Base-by-base conservation (phyloP, 2,888 invertebrate species). In the Pinctada fucata region DNA sequence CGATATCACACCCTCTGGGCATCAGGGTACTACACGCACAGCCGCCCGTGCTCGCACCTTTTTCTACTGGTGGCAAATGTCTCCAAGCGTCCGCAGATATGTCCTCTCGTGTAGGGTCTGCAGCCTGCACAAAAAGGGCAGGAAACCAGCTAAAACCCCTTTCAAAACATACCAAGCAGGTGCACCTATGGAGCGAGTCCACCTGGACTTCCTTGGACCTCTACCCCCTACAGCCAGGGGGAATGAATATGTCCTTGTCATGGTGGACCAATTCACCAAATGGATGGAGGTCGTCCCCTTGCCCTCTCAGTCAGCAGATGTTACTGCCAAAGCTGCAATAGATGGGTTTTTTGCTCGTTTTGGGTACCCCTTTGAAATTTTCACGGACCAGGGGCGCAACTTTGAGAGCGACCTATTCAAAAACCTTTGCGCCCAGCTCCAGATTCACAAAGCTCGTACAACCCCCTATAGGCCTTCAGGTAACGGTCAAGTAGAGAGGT, bases 401-500 rank as follows among this genome's bases (percentile, higher is more conserved):
- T 31, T 31, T 31, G 31, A 31, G 31, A 31, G 31, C 31, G 31
- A 31, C 31, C 31, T 31, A 31, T 31, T 31, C 31, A 31, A 31
- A 31, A 31, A 31, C 31, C 31, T 31, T 31, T 31, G 31, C 31
- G 31, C 31, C 31, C 31, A 31, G 31, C 31, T 31, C 31, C 31
- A 31, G 31, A 31, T 31, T 31, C 31, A 31, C 31, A 80, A 82
- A 49, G 49, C 78, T 1, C 48, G 76, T 10, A 80, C 80, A 2
- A 80, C 82, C 2, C 73, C 82, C 4, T 82, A 82, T 49, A 51
- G 78, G 58, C 78, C 80, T 3, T 75, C 78, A 10, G 51, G 81
- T 31, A 31, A 31, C 31, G 31, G 31, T 31, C 31, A 31, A 31
- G 31, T 31, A 31, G 31, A 31, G 31, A 31, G 31, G 31, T 31